Evolutionary conservation across 2,113 vertebrate genomes (phyloP), one percentile per base, ranked within the genome.

Genomic region (Solea senegalensis): DNA sequence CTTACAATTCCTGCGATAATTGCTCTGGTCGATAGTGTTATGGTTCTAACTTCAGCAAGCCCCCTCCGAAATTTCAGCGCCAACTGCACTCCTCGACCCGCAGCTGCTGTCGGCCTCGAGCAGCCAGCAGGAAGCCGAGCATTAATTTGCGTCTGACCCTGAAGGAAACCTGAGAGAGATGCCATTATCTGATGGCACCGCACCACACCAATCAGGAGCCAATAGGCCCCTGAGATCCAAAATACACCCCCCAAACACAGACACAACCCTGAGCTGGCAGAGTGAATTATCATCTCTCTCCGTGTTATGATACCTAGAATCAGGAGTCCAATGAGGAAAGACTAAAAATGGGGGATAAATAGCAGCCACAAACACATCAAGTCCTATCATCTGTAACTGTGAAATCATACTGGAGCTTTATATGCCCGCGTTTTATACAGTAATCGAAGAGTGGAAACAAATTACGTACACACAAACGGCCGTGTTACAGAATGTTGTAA

Each of bases 121-220:
- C 83, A 81, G 86, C 88, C 85, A 79, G 86, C 89, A 87, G 90
- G 87, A 92, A 91, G 78, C 74, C 2, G 56, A 80, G 80, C 82
- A 88, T 86, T 92, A 78, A 92, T 93, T 91, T 90, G 63, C 48
- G 89, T 89, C 91, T 90, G 87, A 91, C 87, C 91, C 86, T 86
- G 84, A 90, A 87, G 80, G 91, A 89, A 93, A 91, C 89, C 82
- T 76, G 88, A 92, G 90, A 86, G 82, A 85, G 86, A 91, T 75
- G 84, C 79, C 77, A 91, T 92, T 89, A 90, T 91, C 89, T 91
- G 74, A 82, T 80, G 81, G 84, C 73, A 65, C 86, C 43, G 50
- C 77, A 84, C 78, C 70, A 34, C 78, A 85, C 87, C 86, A 90
- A 86, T 90, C 88, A 88, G 66, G 4, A 58, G 84, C 65, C 84